These are phyloP conservation scores for Dinocampus coccinellae DNA, from an alignment of 2,888 invertebrate genomes.

Conservation along the genomic window DNA sequence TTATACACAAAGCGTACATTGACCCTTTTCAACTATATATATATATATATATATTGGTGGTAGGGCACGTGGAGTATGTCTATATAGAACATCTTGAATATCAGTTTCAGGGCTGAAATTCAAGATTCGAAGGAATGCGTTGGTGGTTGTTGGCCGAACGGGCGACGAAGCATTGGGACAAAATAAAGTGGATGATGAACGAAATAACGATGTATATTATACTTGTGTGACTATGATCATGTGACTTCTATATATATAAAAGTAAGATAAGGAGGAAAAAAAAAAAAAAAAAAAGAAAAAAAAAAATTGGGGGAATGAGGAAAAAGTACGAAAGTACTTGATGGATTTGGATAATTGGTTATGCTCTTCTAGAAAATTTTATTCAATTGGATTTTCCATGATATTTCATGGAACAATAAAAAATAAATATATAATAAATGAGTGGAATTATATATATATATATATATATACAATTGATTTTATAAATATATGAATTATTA, in stretches of 20 bases:
- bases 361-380: neutral
- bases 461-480: constrained; percentile 18
- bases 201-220: constrained; percentile 11
- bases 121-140: constrained; percentile 54
- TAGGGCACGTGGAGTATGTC: neutral
- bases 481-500: neutral
- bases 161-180: neutral
- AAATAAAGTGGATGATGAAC: constrained; percentile 7
- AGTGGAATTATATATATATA: constrained; percentile 14
- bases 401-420: neutral
- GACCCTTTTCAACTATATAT: constrained; percentile 26
- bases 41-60: constrained; percentile 28
- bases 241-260: constrained; percentile 4
- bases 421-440: neutral
- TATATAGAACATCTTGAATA: constrained; percentile 44
- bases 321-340: neutral
- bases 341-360: constrained; percentile 15
- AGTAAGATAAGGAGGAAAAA: neutral
- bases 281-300: neutral
- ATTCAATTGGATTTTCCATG: constrained; percentile 1
- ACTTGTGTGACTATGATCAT: constrained; percentile 26
- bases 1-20: neutral
- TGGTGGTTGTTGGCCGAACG: constrained; percentile 40
- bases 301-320: neutral
- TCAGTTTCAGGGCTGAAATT: constrained; percentile 60